Evolutionary conservation across 2,888 invertebrate species (phyloP), one percentile per base, ranked within the genome.

Genomic region (Drosophila differens): DNA sequence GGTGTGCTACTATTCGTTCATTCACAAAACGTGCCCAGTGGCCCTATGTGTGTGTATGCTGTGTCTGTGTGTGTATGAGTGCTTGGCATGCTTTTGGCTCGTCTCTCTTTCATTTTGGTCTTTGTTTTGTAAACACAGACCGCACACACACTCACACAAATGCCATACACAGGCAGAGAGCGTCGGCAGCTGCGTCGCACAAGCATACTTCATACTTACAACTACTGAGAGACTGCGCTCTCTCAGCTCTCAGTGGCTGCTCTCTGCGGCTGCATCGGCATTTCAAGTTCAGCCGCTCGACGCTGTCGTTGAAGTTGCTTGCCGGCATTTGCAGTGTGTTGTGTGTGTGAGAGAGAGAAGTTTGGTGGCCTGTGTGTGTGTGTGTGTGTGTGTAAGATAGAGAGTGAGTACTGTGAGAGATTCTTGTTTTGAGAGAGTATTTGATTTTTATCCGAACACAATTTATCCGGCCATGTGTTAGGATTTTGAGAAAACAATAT

Each of bases 111-210:
- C 70, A 51, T 70, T 75, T 74, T 87, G 66, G 66, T 86, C 68
- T 86, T 91, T 88, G 91, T 89, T 89, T 89, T 89, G 91, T 91
- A 89, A 89, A 91, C 88, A 86, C 74, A 82, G 58, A 83, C 66
- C 70, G 69, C 63, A 75, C 66, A 75, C 78, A 71, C 61, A 59
- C 76, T 64, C 64, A 62, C 47, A 63, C 58, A 33, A 30, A 37
- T 22, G 52, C n/a, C n/a, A 32, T 70, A 65, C 51, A 69, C 49
- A 52, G 53, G 12, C 32, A 25, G 62, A 65, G 35, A 52, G 52
- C 65, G 54, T 79, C 79, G 79, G 85, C 84, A 89, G 90, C 85
- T 85, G 83, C 86, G 86, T 52, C 70, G 70, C 63, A 60, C 58
- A 58, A 49, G n/a, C 53, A 68, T 58, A 51, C 22, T 19, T 12